phyloP scores from a whole-genome alignment of 2,888 invertebrate genomes.

The Carterocephalus palaemon region DNA sequence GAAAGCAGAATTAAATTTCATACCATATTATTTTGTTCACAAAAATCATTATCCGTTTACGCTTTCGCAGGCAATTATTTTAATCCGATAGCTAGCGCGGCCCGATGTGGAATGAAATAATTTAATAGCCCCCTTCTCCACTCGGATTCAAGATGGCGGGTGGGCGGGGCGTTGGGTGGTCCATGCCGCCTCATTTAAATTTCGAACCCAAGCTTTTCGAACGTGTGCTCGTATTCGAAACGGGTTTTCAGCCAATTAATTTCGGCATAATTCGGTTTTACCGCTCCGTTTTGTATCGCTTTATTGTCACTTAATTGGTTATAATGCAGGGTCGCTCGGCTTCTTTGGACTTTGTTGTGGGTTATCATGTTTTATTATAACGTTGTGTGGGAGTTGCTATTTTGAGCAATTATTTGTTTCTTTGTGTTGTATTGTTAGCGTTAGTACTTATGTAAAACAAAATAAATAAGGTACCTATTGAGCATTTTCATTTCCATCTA shows the following conservation, averaged over 20 bases:
- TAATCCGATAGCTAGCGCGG: conserved; percentile 75
- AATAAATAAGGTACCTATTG: no score
- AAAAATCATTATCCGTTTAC: conserved; percentile 77
- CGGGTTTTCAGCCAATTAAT: conserved; percentile 77
- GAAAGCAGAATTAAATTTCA: conserved; percentile 57
- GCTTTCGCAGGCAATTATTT: conserved; percentile 76
- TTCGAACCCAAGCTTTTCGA: conserved; percentile 73
- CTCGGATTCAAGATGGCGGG: conserved; percentile 73
- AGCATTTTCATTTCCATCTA: no score
- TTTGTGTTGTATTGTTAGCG: no score
- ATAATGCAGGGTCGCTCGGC: conserved; percentile 36
- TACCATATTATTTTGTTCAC: conserved; percentile 70
- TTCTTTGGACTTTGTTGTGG: conserved; percentile 25
- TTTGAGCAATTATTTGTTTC: no score
- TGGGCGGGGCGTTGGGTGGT: conserved; percentile 72
- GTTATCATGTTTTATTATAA: conserved; percentile 12
- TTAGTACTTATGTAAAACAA: no score
- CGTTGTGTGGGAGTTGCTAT: neutral
- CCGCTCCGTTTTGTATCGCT: conserved; percentile 47
- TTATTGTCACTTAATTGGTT: conserved; percentile 64
- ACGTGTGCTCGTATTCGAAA: conserved; percentile 68
- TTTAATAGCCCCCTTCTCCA: conserved; percentile 72
- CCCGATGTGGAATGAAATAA: conserved; percentile 77
- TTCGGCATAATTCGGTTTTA: conserved; percentile 68
- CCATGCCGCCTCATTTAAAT: conserved; percentile 77